Base-by-base conservation (phyloP, 2,888 invertebrate species). In the Myopa tessellatipennis region DNA sequence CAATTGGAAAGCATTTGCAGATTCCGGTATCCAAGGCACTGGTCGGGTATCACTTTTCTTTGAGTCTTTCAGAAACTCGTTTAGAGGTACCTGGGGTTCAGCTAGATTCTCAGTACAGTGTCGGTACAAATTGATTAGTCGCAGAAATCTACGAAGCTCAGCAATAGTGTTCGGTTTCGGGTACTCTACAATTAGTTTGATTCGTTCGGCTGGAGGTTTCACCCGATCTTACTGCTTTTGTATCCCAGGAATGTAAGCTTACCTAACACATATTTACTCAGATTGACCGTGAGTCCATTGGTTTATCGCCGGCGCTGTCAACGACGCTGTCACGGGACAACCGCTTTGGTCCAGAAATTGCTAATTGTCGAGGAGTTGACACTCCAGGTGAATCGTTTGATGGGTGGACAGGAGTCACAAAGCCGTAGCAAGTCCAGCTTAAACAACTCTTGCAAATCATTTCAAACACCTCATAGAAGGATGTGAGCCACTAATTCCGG, bases 191-290 rank as follows among this genome's bases (percentile, higher is more conserved):
- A 82, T 81, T 0, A 79, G 79, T 1, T 73, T n/a, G 18, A 81
- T 73, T 36, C 80, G 76, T 7, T 81, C 79, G 3, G 10, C 10
- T 8, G 70, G 78, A 40, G 81, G 81, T 38, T 76, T 79, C 16
- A 52, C 1, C 52, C 52, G 10, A 14, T 52, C 3, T 52, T 52
- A 14, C 3, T 52, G 52, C 1, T 52, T 52, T 8, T 2, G 52
- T 52, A 52, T 1, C 52, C 52, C 8, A 52, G 52, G 52, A 52
- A 77, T 10, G 38, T 70, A 6, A 77, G 60, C 10, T 74, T 71
- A 4, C 77, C 81, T 65, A 83, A 82, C n/a, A 74, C 77, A 85
- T 81, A 26, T 26, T 26, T 1, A 26, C 26, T 26, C 26, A 26
- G 26, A 26, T 26, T 26, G 26, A 26, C 26, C 1, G 78, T 71